Evolutionary conservation across 2,797 vertebrate species (phyloP).

Genomic region (Acanthurus lineatus): DNA sequence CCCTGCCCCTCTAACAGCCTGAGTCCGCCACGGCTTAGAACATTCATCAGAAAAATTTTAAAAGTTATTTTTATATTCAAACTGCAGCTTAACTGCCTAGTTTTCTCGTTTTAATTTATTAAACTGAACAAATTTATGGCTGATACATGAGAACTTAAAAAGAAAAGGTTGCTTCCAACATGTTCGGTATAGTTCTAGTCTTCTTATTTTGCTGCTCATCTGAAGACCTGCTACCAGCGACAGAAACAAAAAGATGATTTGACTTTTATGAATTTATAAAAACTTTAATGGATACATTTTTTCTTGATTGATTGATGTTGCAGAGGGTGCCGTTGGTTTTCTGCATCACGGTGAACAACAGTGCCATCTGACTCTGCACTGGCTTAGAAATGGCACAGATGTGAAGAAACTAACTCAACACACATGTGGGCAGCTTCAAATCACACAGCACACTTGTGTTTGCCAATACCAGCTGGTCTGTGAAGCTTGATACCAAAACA

Average conservation of each 20-base stretch:
- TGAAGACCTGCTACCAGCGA: slow-evolving; percentile 13
- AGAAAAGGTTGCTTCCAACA: slow-evolving; percentile 40
- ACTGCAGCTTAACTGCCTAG: neutral
- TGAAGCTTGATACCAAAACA: slow-evolving; percentile 23
- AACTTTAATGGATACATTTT: neutral
- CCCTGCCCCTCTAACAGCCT: too few species aligned
- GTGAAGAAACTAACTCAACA: slow-evolving; percentile 12
- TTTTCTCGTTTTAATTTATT: neutral
- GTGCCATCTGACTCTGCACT: neutral
- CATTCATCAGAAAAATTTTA: neutral
- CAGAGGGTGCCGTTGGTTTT: slow-evolving; percentile 3
- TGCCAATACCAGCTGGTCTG: slow-evolving; percentile 30
- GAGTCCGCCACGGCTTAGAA: too few species aligned
- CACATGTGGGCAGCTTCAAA: slow-evolving; percentile 24
- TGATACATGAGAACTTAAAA: slow-evolving; percentile 32
- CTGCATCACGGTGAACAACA: neutral
- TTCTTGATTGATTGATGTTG: slow-evolving; percentile 20
- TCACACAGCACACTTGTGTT: slow-evolving; percentile 18
- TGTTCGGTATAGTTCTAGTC: slow-evolving; percentile 46
- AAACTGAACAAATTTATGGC: slow-evolving; percentile 13
- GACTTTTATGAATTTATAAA: neutral
- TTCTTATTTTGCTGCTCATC: slow-evolving; percentile 40
- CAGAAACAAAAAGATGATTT: slow-evolving; percentile 29
- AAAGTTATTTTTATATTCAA: too few species aligned
- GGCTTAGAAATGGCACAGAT: slow-evolving; percentile 31